Evolutionary conservation across 2,797 vertebrate genomes (phyloP).

Genomic region (Adelosebastes latens): DNA sequence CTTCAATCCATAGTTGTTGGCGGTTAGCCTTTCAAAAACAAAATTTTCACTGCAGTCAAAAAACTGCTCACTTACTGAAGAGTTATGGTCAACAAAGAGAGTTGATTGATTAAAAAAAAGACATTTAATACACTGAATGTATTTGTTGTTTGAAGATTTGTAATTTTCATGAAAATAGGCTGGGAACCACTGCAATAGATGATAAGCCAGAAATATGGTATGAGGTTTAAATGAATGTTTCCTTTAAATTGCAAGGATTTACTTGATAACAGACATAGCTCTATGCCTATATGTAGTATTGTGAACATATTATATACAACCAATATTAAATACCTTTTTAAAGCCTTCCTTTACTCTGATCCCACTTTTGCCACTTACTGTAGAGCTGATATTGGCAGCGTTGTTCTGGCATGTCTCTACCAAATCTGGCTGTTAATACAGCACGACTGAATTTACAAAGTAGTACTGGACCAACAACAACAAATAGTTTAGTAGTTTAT

Average conservation of each 20-base stretch:
- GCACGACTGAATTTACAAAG: slow-evolving; percentile 36
- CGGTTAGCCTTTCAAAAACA: too few relatives aligned
- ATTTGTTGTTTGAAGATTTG: too few relatives aligned
- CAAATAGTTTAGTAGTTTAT: slow-evolving; percentile 2
- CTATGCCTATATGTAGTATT: background rate
- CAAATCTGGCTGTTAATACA: slow-evolving; percentile 72
- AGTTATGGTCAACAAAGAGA: too few relatives aligned
- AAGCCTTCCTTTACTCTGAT: background rate
- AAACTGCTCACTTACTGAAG: too few relatives aligned
- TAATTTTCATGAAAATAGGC: too few relatives aligned
- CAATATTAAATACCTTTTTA: background rate
- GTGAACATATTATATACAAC: background rate
- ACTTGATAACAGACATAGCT: background rate
- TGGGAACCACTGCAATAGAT: background rate
- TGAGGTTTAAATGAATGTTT: background rate
- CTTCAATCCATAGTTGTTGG: too few relatives aligned
- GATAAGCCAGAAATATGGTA: background rate
- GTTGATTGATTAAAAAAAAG: too few relatives aligned
- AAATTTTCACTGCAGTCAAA: too few relatives aligned
- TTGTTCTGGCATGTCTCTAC: slow-evolving; percentile 57
- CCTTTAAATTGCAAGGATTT: background rate
- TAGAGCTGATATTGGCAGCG: slow-evolving; percentile 31
- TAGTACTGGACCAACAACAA: slow-evolving; percentile 10
- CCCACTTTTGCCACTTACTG: slow-evolving; percentile 10
- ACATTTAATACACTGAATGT: too few relatives aligned